Evolutionary conservation across 2,797 vertebrate genomes (phyloP).

Genomic region (Bovichtus variegatus): DNA sequence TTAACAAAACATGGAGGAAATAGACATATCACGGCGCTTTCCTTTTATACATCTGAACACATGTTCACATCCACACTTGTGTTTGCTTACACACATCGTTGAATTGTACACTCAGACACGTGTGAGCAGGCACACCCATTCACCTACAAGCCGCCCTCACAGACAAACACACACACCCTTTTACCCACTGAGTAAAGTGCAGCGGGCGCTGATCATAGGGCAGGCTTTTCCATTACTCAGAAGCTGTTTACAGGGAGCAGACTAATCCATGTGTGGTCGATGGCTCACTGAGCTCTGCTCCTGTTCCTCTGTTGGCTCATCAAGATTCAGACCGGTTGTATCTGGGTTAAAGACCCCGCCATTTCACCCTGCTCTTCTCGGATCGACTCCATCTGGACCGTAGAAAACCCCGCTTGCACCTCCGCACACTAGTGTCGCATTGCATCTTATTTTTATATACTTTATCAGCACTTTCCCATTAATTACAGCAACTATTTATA

Average conservation of each 20-base stretch:
- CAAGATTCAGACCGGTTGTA: conserved; percentile 63
- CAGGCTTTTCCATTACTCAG: conserved; percentile 66
- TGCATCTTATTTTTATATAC: conserved; percentile 44
- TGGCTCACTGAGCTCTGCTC: conserved; percentile 71
- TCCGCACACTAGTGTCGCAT: conserved; percentile 12
- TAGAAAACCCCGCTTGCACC: neutral
- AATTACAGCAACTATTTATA: conserved; percentile 58
- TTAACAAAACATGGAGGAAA: conserved; percentile 39
- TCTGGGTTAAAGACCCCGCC: conserved; percentile 54
- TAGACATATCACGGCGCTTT: conserved; percentile 33
- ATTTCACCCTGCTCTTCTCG: conserved; percentile 34
- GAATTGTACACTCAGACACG: conserved; percentile 27
- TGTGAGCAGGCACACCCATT: conserved; percentile 17
- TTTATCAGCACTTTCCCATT: conserved; percentile 66
- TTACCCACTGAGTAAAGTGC: conserved; percentile 48
- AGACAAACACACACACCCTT: conserved; percentile 18
- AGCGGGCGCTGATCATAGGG: conserved; percentile 49
- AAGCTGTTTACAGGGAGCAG: conserved; percentile 64
- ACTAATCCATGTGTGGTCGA: conserved; percentile 61
- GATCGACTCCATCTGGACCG: conserved; percentile 18
- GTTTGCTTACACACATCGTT: conserved; percentile 1
- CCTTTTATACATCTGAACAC: conserved; percentile 37
- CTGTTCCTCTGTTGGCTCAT: conserved; percentile 65
- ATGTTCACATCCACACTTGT: conserved; percentile 4
- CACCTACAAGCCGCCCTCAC: conserved; percentile 14